phyloP scores from a whole-genome alignment of 1,140 invertebrate genomes.

The Drosophila oshimai region DNA sequence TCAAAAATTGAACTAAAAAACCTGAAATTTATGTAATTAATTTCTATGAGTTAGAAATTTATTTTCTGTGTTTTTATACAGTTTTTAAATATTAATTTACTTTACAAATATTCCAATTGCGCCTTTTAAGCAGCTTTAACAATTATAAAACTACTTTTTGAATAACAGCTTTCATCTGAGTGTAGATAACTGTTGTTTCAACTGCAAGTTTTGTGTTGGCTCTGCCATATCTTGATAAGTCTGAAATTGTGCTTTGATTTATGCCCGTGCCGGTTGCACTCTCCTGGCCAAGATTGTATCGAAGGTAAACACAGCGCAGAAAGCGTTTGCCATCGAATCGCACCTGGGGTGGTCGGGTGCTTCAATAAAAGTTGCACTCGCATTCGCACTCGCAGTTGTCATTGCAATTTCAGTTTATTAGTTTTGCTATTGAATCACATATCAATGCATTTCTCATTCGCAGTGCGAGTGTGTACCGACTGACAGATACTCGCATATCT shows the following conservation, averaged over 20 bases:
- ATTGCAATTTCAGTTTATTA: slow-evolving; percentile 69
- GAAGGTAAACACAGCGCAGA: slow-evolving; percentile 44
- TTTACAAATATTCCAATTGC: no score
- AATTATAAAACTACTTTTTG: background rate
- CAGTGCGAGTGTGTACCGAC: background rate
- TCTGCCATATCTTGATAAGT: slow-evolving; percentile 9
- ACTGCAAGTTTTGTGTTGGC: slow-evolving; percentile 31
- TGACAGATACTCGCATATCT: slow-evolving; percentile 16
- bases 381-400: slow-evolving; percentile 3
- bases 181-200: slow-evolving; percentile 48
- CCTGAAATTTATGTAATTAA: no score
- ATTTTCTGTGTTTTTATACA: no score
- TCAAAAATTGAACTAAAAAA: no score
- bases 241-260: slow-evolving; percentile 59
- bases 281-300: slow-evolving; percentile 29
- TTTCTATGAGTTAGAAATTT: no score
- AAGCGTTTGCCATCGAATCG: slow-evolving; percentile 23
- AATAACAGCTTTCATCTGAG: background rate
- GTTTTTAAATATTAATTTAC: no score
- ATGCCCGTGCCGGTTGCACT: slow-evolving; percentile 49
- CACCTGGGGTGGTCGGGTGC: slow-evolving; percentile 45
- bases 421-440: slow-evolving; percentile 78
- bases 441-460: slow-evolving; percentile 35
- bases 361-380: slow-evolving; percentile 19
- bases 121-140: background rate